Percentiles rank a stretch among this genome's conserved stretches.
phyloP scores from a whole-genome alignment of 2,888 invertebrate genomes.

The Diarsia rubi region DNA sequence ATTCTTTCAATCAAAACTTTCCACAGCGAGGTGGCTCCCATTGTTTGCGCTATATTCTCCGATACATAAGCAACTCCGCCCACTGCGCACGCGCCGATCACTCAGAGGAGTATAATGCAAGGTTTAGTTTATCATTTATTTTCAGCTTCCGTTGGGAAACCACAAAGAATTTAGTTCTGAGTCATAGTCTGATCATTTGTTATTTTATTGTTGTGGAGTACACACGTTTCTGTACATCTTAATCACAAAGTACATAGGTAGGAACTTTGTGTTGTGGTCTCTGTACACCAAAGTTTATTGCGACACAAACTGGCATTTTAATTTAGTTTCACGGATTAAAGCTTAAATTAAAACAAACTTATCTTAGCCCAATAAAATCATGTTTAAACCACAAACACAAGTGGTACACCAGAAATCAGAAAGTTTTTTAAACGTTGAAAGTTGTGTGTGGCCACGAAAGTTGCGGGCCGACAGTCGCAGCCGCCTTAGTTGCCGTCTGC shows the following conservation, averaged over 20 bases:
- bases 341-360: slow-evolving; percentile 10
- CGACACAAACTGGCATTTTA: neutral
- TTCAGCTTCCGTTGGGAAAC: slow-evolving; percentile 53
- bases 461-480: slow-evolving; percentile 62
- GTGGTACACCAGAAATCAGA: slow-evolving; percentile 46
- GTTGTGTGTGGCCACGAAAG: slow-evolving; percentile 58
- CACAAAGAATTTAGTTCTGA: slow-evolving; percentile 48
- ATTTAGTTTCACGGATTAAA: neutral
- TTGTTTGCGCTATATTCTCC: slow-evolving; percentile 40
- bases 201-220: slow-evolving; percentile 14
- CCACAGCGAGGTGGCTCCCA: slow-evolving; percentile 30
- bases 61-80: slow-evolving; percentile 23
- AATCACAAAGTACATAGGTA: neutral
- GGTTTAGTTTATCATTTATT: slow-evolving; percentile 51
- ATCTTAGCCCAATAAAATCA: slow-evolving; percentile 23
- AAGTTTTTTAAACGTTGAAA: slow-evolving; percentile 60
- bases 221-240: neutral
- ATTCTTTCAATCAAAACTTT: slow-evolving; percentile 72
- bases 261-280: neutral
- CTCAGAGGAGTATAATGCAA: slow-evolving; percentile 48
- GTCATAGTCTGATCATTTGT: slow-evolving; percentile 37
- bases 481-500: slow-evolving; percentile 63
- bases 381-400: slow-evolving; percentile 27
- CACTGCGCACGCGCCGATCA: slow-evolving; percentile 30
- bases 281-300: neutral